Percentiles rank a stretch among this genome's conserved stretches.
These are phyloP conservation scores for Phoebastria nigripes DNA, from an alignment of 2,797 vertebrate species.

Conservation along the genomic window DNA sequence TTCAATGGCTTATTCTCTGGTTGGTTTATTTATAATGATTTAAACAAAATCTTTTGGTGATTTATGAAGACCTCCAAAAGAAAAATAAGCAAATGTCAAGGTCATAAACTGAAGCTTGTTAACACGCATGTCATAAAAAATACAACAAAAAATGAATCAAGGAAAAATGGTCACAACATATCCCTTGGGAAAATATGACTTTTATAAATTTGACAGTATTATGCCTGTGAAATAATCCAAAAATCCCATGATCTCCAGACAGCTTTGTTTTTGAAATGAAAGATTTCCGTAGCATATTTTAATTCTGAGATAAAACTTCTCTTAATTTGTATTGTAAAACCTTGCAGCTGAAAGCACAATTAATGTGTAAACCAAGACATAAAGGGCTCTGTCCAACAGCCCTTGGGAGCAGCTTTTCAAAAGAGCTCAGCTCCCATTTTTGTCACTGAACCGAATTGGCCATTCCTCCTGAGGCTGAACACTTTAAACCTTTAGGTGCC, in stretches of 20 bases:
- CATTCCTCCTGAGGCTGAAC: background rate
- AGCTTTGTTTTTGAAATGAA: background rate
- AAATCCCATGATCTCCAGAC: background rate
- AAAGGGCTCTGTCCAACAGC: background rate
- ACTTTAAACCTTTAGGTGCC: background rate
- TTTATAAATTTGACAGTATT: background rate
- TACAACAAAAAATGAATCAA: background rate
- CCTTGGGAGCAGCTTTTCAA: background rate
- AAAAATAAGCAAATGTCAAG: slow-evolving; percentile 57
- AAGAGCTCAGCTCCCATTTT: background rate
- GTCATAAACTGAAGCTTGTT: slow-evolving; percentile 45
- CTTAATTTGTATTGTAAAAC: background rate
- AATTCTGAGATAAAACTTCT: background rate
- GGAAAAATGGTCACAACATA: background rate
- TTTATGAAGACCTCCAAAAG: slow-evolving; percentile 40
- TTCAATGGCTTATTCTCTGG: background rate
- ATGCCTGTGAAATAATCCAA: background rate
- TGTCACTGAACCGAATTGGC: background rate
- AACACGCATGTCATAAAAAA: background rate
- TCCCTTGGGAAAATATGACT: background rate
- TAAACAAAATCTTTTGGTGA: background rate
- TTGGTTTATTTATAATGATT: slow-evolving; percentile 25
- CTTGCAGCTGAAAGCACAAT: background rate
- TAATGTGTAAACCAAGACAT: background rate
- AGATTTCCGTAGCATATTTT: background rate